phyloP scores from a whole-genome alignment of 2,797 vertebrate species.

The Catamblyrhynchus diadema region DNA sequence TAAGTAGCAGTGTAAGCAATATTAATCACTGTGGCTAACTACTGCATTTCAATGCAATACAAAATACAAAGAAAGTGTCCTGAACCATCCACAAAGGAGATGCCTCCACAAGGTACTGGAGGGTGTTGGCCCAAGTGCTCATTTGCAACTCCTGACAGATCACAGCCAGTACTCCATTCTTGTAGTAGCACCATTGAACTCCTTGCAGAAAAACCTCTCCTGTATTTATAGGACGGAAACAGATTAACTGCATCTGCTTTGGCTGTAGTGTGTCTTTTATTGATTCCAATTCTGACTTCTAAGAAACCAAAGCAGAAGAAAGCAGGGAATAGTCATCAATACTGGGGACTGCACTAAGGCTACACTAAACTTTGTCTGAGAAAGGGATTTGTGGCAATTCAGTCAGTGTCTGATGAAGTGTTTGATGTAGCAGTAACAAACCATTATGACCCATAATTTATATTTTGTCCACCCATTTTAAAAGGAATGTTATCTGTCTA shows the following conservation, averaged over 20 bases:
- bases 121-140: neutral
- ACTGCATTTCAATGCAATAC: constrained; percentile 24
- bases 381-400: constrained; percentile 8
- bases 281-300: constrained; percentile 10
- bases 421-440: constrained; percentile 29
- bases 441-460: constrained; percentile 30
- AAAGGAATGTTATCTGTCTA: constrained; percentile 26
- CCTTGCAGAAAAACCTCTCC: neutral
- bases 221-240: neutral
- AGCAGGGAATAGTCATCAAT: neutral
- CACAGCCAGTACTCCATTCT: neutral
- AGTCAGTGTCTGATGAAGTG: constrained; percentile 4
- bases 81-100: neutral
- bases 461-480: neutral
- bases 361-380: neutral
- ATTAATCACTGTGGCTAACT: constrained; percentile 7
- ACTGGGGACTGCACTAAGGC: neutral
- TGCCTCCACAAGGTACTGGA: constrained; percentile 2
- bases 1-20: constrained; percentile 27
- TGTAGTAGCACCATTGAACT: neutral
- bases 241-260: constrained; percentile 17
- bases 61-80: constrained; percentile 28
- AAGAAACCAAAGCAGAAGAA: neutral
- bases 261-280: neutral
- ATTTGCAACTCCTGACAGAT: neutral